A percentile compares a stretch with the other conserved stretches of the same genome.
These are phyloP conservation scores for Nipponia nippon DNA, from an alignment of 2,113 vertebrate genomes.

Conservation along the genomic window DNA sequence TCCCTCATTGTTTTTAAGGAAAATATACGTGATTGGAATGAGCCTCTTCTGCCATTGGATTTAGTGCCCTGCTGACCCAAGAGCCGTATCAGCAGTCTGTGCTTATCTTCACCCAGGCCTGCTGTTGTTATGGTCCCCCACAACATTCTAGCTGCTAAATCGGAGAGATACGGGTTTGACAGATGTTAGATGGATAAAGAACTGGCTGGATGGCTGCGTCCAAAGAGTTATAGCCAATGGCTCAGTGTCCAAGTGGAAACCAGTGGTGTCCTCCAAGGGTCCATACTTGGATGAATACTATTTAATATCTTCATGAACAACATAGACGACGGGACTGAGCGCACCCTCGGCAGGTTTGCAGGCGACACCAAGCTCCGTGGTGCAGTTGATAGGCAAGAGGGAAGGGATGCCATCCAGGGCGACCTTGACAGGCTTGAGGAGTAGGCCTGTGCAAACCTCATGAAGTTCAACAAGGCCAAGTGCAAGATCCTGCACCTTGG, in stretches of 20 bases:
- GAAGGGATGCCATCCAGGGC: background rate
- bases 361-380: background rate
- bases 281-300: background rate
- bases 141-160: background rate
- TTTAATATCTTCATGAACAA: background rate
- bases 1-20: background rate
- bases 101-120: background rate
- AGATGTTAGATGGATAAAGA: background rate
- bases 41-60: background rate
- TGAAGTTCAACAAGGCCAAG: background rate
- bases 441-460: background rate
- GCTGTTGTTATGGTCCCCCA: background rate
- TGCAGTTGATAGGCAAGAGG: background rate
- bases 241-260: background rate
- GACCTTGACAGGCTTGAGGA: background rate
- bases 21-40: background rate
- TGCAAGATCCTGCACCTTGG: background rate
- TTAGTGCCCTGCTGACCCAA: background rate
- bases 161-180: background rate
- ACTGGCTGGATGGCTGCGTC: background rate
- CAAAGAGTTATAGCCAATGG: background rate
- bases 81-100: background rate
- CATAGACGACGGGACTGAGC: background rate
- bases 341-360: background rate
- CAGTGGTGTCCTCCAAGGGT: background rate